phyloP scores from a whole-genome alignment of 2,113 vertebrate genomes.

The Penelope pileata region DNA sequence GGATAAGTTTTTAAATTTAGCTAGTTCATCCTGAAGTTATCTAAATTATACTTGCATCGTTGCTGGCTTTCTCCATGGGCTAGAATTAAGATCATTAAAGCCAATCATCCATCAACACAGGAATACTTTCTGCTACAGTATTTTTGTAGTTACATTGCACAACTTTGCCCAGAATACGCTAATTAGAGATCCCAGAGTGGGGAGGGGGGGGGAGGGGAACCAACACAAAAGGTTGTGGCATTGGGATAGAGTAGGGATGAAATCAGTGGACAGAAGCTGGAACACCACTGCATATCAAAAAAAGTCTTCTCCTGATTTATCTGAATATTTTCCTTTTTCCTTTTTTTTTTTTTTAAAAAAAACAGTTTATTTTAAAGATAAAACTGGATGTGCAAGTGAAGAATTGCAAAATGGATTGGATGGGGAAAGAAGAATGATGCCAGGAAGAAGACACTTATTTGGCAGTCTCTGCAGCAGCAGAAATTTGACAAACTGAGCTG shows the following conservation, averaged over 20 bases:
- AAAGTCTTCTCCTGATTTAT: not conserved
- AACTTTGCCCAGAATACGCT: not conserved
- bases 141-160: not conserved
- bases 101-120: not conserved
- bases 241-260: accelerated
- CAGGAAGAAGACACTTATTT: not conserved
- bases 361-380: not conserved
- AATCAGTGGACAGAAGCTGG: not conserved
- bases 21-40: slow-evolving; percentile 5
- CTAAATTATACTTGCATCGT: slow-evolving; percentile 27
- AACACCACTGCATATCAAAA: not conserved
- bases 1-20: slow-evolving; percentile 17
- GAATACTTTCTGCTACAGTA: not conserved
- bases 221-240: not conserved
- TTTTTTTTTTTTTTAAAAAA: not conserved
- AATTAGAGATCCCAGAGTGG: not conserved
- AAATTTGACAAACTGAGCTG: slow-evolving; percentile 33
- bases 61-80: not conserved
- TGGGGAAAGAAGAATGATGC: not conserved
- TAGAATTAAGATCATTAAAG: slow-evolving; percentile 46
- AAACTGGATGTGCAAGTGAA: not conserved
- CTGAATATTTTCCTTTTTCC: not conserved
- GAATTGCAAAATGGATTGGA: not conserved
- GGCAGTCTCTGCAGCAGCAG: not conserved
- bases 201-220: no score